Conservation (phyloP, 2,797 vertebrate species). For the Myiothlypis coronata region DNA sequence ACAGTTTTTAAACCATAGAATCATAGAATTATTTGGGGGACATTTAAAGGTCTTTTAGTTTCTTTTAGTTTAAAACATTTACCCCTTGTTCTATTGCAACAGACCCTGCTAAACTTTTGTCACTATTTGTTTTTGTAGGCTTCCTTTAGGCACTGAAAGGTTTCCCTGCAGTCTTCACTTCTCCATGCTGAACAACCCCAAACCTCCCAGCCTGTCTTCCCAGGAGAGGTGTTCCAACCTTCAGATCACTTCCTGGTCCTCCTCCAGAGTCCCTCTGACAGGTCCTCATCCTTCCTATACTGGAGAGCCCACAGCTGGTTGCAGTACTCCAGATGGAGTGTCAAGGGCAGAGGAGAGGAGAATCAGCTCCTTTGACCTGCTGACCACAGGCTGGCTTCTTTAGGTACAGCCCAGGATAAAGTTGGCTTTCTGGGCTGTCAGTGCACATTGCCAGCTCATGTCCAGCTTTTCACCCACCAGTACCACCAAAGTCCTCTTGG, state of each 20-base stretch:
- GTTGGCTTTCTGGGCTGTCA: background rate
- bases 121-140: background rate
- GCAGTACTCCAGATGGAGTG: background rate
- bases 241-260: background rate
- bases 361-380: rapidly evolving
- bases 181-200: background rate
- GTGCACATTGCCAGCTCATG: rapidly evolving
- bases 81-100: background rate
- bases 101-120: background rate
- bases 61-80: background rate
- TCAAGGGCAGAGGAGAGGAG: background rate
- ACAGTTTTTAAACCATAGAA: background rate
- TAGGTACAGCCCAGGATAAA: too few relatives aligned
- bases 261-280: rapidly evolving
- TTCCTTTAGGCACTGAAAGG: background rate
- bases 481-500: background rate
- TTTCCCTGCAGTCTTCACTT: rapidly evolving
- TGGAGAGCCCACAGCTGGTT: background rate
- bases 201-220: background rate
- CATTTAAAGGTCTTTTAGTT: background rate
- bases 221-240: rapidly evolving
- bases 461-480: background rate
- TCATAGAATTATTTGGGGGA: background rate
- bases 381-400: rapidly evolving
- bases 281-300: rapidly evolving